phyloP scores from a whole-genome alignment of 2,888 invertebrate genomes.

The Ophonus ardosiacus region DNA sequence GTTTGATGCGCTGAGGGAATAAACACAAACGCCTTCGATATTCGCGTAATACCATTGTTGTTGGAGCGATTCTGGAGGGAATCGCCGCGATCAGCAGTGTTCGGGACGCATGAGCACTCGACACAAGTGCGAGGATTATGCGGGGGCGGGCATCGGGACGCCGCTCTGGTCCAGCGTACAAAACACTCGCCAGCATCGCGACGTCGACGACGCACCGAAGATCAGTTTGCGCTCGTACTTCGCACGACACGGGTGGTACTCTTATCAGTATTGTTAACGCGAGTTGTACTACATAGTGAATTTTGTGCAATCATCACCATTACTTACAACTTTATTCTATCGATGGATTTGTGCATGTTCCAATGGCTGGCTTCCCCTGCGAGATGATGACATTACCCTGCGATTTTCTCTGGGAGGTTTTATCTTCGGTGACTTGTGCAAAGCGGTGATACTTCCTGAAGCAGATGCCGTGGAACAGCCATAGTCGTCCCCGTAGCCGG shows the following conservation, averaged over 20 bases:
- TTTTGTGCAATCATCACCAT: no score
- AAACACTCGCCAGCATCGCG: conserved; percentile 62
- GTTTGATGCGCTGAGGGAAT: conserved; percentile 74
- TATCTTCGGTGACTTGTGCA: not conserved
- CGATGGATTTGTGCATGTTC: not conserved
- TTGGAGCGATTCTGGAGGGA: conserved; percentile 68
- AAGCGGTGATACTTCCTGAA: not conserved
- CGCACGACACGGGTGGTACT: not conserved
- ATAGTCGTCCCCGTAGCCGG: not conserved
- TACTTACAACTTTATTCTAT: not conserved
- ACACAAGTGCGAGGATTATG: conserved; percentile 76
- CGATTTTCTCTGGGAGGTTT: not conserved
- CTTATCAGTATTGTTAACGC: not conserved
- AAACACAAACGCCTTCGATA: conserved; percentile 76
- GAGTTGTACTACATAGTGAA: no score
- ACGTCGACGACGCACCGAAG: conserved; percentile 16
- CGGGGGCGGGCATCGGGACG: conserved; percentile 61
- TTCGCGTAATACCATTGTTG: conserved; percentile 74
- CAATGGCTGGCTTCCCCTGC: not conserved
- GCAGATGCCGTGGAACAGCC: conserved; percentile 4
- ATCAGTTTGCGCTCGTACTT: not conserved
- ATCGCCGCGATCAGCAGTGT: conserved; percentile 66
- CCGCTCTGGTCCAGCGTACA: conserved; percentile 62
- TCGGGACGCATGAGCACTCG: conserved; percentile 76
- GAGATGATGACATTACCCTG: not conserved